phyloP scores from a whole-genome alignment of 2,888 invertebrate species.

The Lycophotia porphyrea region DNA sequence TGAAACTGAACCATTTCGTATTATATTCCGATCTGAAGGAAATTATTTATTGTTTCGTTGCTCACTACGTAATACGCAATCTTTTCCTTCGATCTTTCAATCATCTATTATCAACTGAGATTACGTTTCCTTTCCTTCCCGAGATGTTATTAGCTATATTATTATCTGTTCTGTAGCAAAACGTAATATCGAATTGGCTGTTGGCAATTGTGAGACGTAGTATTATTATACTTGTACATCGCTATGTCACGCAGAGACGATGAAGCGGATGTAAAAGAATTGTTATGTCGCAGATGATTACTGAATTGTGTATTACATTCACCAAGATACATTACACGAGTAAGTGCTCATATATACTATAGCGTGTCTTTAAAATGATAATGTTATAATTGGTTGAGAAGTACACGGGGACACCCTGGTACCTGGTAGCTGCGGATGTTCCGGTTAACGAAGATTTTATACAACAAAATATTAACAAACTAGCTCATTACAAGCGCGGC shows the following conservation, averaged over 20 bases:
- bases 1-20: constrained; percentile 24
- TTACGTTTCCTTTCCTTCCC: constrained; percentile 62
- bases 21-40: constrained; percentile 40
- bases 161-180: constrained; percentile 41
- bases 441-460: not conserved
- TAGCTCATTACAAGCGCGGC: constrained; percentile 4
- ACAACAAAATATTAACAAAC: not conserved
- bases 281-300: too few relatives aligned
- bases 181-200: constrained; percentile 49
- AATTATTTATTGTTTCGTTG: constrained; percentile 63
- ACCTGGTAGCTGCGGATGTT: not conserved
- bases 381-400: not conserved
- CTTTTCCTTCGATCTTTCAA: constrained; percentile 62
- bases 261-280: not conserved
- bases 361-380: too few relatives aligned
- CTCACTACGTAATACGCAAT: constrained; percentile 48
- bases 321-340: not conserved
- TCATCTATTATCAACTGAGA: constrained; percentile 66
- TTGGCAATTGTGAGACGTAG: constrained; percentile 9
- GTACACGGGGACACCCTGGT: not conserved
- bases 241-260: not conserved
- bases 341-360: too few relatives aligned
- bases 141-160: constrained; percentile 55
- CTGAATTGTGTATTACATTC: not conserved
- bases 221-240: not conserved